These are phyloP conservation scores for Steinernema scapterisci DNA, from an alignment of 2,888 invertebrate species.

Conservation along the genomic window DNA sequence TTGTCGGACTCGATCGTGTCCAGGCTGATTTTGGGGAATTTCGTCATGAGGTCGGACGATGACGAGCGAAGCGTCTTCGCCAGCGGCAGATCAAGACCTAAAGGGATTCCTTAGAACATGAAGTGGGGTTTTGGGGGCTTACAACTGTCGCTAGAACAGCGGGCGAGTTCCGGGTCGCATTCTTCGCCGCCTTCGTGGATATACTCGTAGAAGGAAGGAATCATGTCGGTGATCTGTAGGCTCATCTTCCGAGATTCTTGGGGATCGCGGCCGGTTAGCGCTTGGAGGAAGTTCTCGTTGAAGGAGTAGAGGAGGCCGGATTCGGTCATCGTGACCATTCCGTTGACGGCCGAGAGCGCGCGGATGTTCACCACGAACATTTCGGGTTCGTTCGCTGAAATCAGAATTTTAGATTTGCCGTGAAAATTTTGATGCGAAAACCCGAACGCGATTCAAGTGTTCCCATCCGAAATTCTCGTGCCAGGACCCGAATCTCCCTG, in stretches of 20 bases:
- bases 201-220: conserved; percentile 45
- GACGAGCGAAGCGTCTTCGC: not conserved
- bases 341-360: conserved; percentile 47
- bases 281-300: conserved; percentile 50
- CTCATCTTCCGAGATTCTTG: conserved; percentile 27
- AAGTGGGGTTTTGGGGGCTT: not conserved
- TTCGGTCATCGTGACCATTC: conserved; percentile 48
- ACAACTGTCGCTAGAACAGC: conserved; percentile 11
- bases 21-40: conserved; percentile 25
- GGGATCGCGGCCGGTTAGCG: conserved; percentile 38
- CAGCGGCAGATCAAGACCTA: not conserved
- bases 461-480: no score
- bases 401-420: not conserved
- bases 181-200: conserved; percentile 26
- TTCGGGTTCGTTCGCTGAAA: not conserved
- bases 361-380: conserved; percentile 45
- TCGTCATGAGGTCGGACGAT: not conserved
- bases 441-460: no score
- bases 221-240: conserved; percentile 44
- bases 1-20: conserved; percentile 26
- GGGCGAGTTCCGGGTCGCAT: conserved; percentile 23
- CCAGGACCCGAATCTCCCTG: no score
- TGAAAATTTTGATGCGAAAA: no score
- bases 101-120: not conserved
- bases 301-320: conserved; percentile 44